Evolutionary conservation across 2,113 vertebrate species (phyloP).

Genomic region (Channa maculata): DNA sequence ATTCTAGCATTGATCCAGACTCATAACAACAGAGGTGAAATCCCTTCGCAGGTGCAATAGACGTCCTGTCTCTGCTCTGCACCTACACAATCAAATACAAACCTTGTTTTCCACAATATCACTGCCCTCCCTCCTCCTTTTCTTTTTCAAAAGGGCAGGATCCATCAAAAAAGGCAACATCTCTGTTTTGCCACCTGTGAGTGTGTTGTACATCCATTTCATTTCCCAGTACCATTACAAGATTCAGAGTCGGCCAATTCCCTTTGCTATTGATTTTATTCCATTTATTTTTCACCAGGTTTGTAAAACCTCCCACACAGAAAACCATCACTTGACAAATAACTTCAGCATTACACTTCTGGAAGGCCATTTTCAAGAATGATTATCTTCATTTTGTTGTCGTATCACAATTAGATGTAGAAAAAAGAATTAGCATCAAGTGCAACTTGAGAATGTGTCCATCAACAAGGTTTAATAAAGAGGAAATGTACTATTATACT

Average conservation of each 20-base stretch:
- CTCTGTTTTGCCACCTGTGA: constrained; percentile 78
- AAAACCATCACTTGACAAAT: constrained; percentile 75
- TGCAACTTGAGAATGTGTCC: not conserved
- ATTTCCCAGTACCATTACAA: constrained; percentile 75
- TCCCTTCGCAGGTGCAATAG: constrained; percentile 64
- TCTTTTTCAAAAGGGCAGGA: constrained; percentile 72
- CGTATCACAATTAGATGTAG: constrained; percentile 22
- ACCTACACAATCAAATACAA: constrained; percentile 75
- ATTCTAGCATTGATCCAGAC: constrained; percentile 75
- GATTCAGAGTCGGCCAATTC: constrained; percentile 74
- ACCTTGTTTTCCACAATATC: constrained; percentile 75
- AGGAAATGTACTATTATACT: not conserved
- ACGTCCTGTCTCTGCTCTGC: constrained; percentile 60
- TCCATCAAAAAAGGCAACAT: constrained; percentile 76
- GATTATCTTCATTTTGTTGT: constrained; percentile 41
- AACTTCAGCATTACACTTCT: constrained; percentile 48
- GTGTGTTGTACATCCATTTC: constrained; percentile 76
- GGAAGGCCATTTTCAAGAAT: constrained; percentile 47
- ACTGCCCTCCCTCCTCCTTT: constrained; percentile 47
- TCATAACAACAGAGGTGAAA: constrained; percentile 73
- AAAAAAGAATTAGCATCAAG: not conserved
- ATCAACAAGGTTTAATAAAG: constrained; percentile 1
- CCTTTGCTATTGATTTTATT: constrained; percentile 79
- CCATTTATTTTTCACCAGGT: constrained; percentile 72
- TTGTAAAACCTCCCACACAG: constrained; percentile 72